phyloP scores from a whole-genome alignment of 2,113 vertebrate species.

The Cheirogaleus medius region DNA sequence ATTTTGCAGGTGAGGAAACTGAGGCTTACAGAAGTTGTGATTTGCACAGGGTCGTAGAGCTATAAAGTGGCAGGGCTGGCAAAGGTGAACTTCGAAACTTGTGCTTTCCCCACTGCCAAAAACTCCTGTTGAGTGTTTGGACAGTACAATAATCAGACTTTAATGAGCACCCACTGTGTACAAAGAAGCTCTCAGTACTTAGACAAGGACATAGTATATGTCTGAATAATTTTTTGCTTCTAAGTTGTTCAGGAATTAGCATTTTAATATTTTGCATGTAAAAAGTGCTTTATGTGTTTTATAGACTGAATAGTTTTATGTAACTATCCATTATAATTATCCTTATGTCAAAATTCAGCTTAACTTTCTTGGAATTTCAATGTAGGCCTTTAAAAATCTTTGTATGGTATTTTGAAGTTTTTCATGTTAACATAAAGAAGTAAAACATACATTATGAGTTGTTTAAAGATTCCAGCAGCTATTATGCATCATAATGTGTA shows the following conservation, averaged over 20 bases:
- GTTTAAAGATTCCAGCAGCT: conserved; percentile 64
- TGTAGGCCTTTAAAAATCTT: conserved; percentile 30
- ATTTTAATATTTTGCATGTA: conserved; percentile 58
- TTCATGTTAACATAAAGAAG: conserved; percentile 44
- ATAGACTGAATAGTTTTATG: conserved; percentile 17
- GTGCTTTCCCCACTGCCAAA: background rate
- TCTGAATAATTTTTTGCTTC: conserved; percentile 25
- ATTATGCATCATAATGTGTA: conserved; percentile 66
- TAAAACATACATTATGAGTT: conserved; percentile 70
- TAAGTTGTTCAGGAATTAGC: conserved; percentile 42
- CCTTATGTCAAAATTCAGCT: conserved; percentile 48
- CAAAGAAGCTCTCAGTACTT: background rate
- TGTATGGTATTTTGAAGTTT: conserved; percentile 41
- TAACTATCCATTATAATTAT: conserved; percentile 23
- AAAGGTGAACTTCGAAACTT: background rate
- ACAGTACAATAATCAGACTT: background rate
- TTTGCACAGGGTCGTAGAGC: background rate
- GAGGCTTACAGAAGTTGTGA: background rate
- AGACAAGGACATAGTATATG: background rate
- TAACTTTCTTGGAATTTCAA: conserved; percentile 57
- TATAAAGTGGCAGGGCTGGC: background rate
- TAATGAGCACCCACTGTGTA: background rate
- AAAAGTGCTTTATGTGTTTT: conserved; percentile 40
- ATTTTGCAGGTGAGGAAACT: conserved; percentile 11
- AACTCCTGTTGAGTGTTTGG: background rate